phyloP scores from a whole-genome alignment of 2,113 vertebrate genomes.

The Origma solitaria region DNA sequence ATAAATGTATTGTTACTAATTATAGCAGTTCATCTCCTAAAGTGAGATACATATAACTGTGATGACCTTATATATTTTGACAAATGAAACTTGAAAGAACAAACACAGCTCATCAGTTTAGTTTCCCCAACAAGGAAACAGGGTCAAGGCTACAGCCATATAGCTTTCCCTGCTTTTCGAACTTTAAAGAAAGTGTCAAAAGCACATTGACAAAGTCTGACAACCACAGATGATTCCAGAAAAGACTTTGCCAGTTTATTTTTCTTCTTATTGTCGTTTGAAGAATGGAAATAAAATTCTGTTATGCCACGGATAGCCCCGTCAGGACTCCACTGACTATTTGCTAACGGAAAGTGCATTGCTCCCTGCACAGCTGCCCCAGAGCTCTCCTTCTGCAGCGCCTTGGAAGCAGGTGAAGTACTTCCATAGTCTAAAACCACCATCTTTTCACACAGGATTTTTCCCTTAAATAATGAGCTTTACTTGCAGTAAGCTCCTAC shows the following conservation, averaged over 20 bases:
- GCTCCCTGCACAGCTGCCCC: not conserved
- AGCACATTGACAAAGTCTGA: slow-evolving; percentile 56
- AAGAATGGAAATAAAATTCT: slow-evolving; percentile 64
- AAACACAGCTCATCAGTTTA: slow-evolving; percentile 32
- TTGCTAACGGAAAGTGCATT: slow-evolving; percentile 26
- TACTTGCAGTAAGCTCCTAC: not conserved
- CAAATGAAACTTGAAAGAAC: slow-evolving; percentile 55
- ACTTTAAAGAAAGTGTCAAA: slow-evolving; percentile 46
- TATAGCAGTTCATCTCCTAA: slow-evolving; percentile 37
- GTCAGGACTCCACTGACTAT: not conserved
- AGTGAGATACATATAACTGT: slow-evolving; percentile 28
- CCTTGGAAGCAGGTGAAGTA: not conserved
- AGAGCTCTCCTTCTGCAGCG: not conserved
- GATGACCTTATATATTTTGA: slow-evolving; percentile 35
- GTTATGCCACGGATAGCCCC: not conserved
- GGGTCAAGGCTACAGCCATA: slow-evolving; percentile 8
- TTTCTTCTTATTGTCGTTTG: slow-evolving; percentile 44
- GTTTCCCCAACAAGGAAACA: slow-evolving; percentile 25
- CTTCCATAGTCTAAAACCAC: not conserved
- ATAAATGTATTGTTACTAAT: slow-evolving; percentile 50
- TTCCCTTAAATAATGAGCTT: not conserved
- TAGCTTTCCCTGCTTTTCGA: not conserved
- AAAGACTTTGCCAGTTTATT: slow-evolving; percentile 27
- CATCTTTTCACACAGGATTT: not conserved
- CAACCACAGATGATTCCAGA: slow-evolving; percentile 42